Evolutionary conservation across 2,888 invertebrate species (phyloP).

Genomic region (Keiferia lycopersicella): DNA sequence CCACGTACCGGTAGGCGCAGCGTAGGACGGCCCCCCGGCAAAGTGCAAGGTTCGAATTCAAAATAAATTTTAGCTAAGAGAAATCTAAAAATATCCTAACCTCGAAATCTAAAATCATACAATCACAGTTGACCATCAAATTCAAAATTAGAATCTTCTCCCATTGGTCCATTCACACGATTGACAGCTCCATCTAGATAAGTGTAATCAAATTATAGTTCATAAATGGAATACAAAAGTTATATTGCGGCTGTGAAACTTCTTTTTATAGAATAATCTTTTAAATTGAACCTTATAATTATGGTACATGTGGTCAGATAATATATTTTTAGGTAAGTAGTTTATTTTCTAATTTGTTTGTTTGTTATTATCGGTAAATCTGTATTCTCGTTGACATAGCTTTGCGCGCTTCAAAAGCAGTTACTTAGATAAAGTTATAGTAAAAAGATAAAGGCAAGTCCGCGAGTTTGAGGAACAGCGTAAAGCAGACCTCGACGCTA

Average conservation of each 20-base stretch:
- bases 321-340: neutral
- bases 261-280: neutral
- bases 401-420: conserved; percentile 54
- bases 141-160: conserved; percentile 37
- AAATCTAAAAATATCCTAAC: conserved; percentile 1
- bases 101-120: neutral
- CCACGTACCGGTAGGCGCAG: no score
- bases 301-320: neutral
- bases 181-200: conserved; percentile 76
- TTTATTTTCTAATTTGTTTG: conserved; percentile 15
- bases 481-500: no score
- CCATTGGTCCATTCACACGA: conserved; percentile 56
- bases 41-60: conserved; percentile 6
- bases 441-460: no score
- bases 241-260: conserved; percentile 20
- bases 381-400: conserved; percentile 54
- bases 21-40: no score
- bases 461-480: no score
- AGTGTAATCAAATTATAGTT: conserved; percentile 62
- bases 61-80: neutral
- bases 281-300: neutral
- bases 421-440: conserved; percentile 33
- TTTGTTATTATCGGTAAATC: conserved; percentile 50
- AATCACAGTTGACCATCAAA: conserved; percentile 19
- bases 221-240: conserved; percentile 42